These are phyloP conservation scores for Ferrisia virgata DNA, from an alignment of 2,888 invertebrate species.

Conservation along the genomic window DNA sequence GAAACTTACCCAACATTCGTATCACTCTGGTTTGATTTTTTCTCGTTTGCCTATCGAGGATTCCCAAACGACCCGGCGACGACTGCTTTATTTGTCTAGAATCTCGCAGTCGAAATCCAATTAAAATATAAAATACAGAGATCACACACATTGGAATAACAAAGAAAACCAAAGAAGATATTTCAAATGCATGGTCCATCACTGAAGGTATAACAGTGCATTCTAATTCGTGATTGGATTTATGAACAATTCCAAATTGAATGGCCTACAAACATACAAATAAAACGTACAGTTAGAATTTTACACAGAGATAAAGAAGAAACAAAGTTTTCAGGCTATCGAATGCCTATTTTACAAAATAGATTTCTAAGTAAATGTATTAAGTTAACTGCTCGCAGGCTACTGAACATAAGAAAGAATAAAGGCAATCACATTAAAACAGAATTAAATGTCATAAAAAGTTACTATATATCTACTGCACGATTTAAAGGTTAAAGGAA, in stretches of 20 bases:
- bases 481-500: no score
- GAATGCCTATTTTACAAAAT: no score
- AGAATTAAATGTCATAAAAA: no score
- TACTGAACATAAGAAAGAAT: no score
- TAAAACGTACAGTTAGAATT: neutral
- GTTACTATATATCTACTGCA: no score
- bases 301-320: neutral
- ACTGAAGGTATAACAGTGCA: slow-evolving; percentile 53
- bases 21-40: slow-evolving; percentile 64
- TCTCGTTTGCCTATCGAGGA: slow-evolving; percentile 45
- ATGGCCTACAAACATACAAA: slow-evolving; percentile 52
- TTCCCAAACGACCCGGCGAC: slow-evolving; percentile 47
- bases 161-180: slow-evolving; percentile 64
- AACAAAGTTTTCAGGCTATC: no score
- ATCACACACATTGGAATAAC: slow-evolving; percentile 62
- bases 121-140: slow-evolving; percentile 59
- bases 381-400: no score
- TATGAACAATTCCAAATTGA: slow-evolving; percentile 54
- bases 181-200: slow-evolving; percentile 58
- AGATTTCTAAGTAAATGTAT: no score
- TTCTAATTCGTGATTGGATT: slow-evolving; percentile 51
- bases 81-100: slow-evolving; percentile 52
- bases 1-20: slow-evolving; percentile 72
- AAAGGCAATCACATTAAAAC: no score
- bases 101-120: slow-evolving; percentile 56